These are phyloP conservation scores for Polyommatus iphigenia DNA, from an alignment of 2,888 invertebrate species.

Conservation along the genomic window DNA sequence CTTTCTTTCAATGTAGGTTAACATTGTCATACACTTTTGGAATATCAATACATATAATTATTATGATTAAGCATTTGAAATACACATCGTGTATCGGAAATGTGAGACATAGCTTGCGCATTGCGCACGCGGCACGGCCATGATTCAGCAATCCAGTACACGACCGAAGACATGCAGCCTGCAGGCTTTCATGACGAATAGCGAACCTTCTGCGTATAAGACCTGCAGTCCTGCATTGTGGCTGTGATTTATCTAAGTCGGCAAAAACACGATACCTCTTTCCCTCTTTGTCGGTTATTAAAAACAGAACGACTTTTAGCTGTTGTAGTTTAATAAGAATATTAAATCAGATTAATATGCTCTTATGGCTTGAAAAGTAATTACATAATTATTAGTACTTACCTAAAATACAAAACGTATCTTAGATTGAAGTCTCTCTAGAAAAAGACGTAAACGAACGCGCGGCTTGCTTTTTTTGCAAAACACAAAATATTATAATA, in stretches of 20 bases:
- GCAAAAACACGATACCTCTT: background rate
- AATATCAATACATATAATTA: too few relatives aligned
- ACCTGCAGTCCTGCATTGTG: background rate
- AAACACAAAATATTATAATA: background rate
- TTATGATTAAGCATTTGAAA: background rate
- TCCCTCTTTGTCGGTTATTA: background rate
- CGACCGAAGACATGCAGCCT: background rate
- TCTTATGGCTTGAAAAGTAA: too few relatives aligned
- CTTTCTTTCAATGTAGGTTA: too few relatives aligned
- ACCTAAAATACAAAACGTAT: too few relatives aligned
- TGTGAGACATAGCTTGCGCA: background rate
- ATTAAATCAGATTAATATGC: too few relatives aligned
- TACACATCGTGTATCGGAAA: background rate
- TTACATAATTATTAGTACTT: too few relatives aligned
- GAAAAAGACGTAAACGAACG: background rate
- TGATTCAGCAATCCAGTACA: background rate
- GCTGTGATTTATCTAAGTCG: background rate
- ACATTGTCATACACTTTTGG: too few relatives aligned
- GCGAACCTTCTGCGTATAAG: background rate
- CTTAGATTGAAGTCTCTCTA: background rate
- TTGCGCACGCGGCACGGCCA: background rate
- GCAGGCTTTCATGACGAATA: slow-evolving; percentile 4
- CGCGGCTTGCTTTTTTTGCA: background rate
- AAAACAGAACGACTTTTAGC: too few relatives aligned
- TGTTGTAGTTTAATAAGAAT: too few relatives aligned